Evolutionary conservation across 2,113 vertebrate species (phyloP).

Genomic region (Ailurus styani): DNA sequence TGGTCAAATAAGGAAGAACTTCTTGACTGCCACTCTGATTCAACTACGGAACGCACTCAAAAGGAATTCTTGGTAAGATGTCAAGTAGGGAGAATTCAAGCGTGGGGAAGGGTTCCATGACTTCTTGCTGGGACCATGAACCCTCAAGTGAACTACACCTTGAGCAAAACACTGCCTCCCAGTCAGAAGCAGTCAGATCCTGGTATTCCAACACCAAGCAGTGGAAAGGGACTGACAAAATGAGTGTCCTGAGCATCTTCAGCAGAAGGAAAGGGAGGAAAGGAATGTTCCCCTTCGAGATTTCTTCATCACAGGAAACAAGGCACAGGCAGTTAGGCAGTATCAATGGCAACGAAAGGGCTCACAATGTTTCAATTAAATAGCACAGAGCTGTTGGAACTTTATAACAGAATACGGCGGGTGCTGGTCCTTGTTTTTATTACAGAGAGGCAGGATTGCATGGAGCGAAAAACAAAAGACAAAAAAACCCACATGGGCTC

Average conservation of each 20-base stretch:
- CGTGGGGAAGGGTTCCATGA: not conserved
- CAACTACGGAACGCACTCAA: not conserved
- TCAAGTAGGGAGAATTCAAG: constrained; percentile 35
- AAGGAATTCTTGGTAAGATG: constrained; percentile 53
- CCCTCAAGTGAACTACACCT: constrained; percentile 30
- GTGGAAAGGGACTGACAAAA: not conserved
- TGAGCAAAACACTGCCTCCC: constrained; percentile 2
- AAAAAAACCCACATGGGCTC: not conserved
- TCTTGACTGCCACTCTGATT: constrained; percentile 4
- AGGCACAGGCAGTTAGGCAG: not conserved
- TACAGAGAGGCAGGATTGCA: not conserved
- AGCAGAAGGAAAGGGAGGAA: not conserved
- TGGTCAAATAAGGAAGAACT: constrained; percentile 67
- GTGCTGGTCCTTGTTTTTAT: not conserved
- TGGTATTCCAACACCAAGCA: not conserved
- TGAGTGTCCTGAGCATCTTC: not conserved
- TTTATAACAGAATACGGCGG: not conserved
- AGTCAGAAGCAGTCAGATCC: not conserved
- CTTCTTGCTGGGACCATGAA: not conserved
- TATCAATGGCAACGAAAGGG: not conserved
- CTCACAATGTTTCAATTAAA: not conserved
- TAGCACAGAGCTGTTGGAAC: not conserved
- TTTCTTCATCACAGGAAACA: not conserved
- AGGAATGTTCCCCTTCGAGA: not conserved
- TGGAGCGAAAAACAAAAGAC: not conserved